Evolutionary conservation across 2,888 invertebrate genomes (phyloP).

Genomic region (Eulithis testata): DNA sequence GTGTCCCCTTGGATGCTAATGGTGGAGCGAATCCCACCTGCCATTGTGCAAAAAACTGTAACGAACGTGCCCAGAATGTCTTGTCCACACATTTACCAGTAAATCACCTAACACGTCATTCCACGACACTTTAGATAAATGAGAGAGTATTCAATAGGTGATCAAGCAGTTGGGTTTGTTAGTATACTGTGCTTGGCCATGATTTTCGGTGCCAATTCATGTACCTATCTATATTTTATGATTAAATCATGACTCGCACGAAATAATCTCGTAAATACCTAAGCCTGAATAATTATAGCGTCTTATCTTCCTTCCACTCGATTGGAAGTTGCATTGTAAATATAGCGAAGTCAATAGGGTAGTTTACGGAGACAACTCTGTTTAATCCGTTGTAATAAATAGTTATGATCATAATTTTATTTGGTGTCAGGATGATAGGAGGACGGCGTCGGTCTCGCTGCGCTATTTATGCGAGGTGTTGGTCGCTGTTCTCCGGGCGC

Average conservation of each 20-base stretch:
- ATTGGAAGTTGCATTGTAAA: conserved; percentile 36
- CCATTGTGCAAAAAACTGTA: conserved; percentile 59
- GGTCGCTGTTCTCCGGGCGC: conserved; percentile 63
- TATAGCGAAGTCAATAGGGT: conserved; percentile 39
- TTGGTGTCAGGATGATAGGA: conserved; percentile 68
- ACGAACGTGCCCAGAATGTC: conserved; percentile 54
- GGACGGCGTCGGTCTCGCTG: conserved; percentile 57
- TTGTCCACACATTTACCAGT: conserved; percentile 39
- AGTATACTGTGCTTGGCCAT: not conserved
- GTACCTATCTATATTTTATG: not conserved
- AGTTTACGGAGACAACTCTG: conserved; percentile 51
- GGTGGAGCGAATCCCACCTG: conserved; percentile 60
- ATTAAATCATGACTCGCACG: conserved; percentile 23
- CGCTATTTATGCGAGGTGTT: conserved; percentile 75
- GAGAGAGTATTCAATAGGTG: conserved; percentile 12
- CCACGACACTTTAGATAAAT: conserved; percentile 23
- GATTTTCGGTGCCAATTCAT: not conserved
- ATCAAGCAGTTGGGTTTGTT: conserved; percentile 5
- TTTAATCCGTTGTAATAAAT: conserved; percentile 66
- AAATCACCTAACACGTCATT: conserved; percentile 43
- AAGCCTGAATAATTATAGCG: conserved; percentile 22
- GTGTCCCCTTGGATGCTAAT: conserved; percentile 56
- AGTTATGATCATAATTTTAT: conserved; percentile 71
- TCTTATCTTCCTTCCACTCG: conserved; percentile 10
- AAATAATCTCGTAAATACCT: conserved; percentile 23